These are phyloP conservation scores for Acanthiza pusilla DNA, from an alignment of 2,797 vertebrate species.

Conservation along the genomic window DNA sequence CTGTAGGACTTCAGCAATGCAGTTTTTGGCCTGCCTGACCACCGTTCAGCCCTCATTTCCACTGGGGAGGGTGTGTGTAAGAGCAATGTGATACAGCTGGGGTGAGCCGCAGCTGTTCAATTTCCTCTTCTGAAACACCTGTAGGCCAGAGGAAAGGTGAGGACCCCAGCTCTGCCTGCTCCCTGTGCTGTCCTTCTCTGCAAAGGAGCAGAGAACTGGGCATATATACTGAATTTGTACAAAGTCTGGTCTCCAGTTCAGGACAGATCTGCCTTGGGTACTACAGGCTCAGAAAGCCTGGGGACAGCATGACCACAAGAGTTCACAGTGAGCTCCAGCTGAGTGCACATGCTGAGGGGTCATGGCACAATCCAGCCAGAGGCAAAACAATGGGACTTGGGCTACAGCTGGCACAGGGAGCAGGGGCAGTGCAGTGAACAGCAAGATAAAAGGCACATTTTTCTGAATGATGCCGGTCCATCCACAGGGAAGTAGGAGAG, in stretches of 20 bases:
- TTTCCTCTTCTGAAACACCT: background rate
- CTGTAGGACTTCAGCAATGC: background rate
- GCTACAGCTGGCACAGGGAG: background rate
- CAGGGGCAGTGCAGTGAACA: background rate
- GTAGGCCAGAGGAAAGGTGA: background rate
- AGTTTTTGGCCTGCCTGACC: background rate
- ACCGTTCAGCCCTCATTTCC: background rate
- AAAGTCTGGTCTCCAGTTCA: background rate
- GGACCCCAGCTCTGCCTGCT: background rate
- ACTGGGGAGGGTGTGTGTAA: fast-evolving
- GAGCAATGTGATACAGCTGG: background rate
- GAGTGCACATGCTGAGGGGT: background rate
- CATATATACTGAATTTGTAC: background rate
- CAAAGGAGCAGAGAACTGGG: background rate
- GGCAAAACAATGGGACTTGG: constrained; percentile 19
- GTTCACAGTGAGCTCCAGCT: background rate
- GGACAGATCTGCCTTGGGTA: background rate
- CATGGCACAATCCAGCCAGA: background rate
- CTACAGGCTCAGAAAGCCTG: background rate
- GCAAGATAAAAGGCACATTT: background rate
- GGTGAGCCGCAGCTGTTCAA: background rate
- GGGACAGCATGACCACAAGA: background rate
- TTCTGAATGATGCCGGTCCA: background rate
- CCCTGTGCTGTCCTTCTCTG: background rate
- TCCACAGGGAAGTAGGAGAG: background rate